phyloP scores from a whole-genome alignment of 2,113 vertebrate genomes.

The Zapornia atra region DNA sequence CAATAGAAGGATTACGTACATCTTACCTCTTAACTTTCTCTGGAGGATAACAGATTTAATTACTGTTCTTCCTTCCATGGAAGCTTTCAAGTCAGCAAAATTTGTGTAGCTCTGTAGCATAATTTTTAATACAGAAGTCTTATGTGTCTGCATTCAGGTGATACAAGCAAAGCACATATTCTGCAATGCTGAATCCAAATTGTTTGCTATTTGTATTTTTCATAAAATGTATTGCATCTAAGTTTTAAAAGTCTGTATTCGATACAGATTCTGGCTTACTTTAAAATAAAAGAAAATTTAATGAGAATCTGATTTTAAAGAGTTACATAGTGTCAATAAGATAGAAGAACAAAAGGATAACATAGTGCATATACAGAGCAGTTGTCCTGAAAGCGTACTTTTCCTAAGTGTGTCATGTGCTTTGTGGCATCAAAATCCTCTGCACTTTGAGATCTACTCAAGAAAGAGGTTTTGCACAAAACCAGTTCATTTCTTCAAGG shows the following conservation, averaged over 20 bases:
- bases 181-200: not conserved
- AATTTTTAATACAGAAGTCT: constrained; percentile 19
- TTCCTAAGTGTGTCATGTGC: accelerated
- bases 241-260: not conserved
- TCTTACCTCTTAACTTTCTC: constrained; percentile 51
- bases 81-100: constrained; percentile 52
- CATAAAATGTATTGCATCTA: not conserved
- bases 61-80: constrained; percentile 51
- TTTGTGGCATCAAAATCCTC: not conserved
- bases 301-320: not conserved
- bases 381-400: not conserved
- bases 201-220: not conserved
- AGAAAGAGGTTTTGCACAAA: not conserved
- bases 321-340: not conserved
- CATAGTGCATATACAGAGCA: not conserved
- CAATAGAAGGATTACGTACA: constrained; percentile 66
- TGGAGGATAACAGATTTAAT: constrained; percentile 66
- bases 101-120: not conserved
- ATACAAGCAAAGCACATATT: not conserved
- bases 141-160: not conserved
- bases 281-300: not conserved
- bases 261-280: not conserved
- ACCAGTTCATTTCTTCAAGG: not conserved
- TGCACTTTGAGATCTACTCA: not conserved
- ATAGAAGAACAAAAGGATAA: not conserved